These are phyloP conservation scores for Heteractis magnifica DNA, from an alignment of 92 coral and sea anemone genomes.

Conservation along the genomic window DNA sequence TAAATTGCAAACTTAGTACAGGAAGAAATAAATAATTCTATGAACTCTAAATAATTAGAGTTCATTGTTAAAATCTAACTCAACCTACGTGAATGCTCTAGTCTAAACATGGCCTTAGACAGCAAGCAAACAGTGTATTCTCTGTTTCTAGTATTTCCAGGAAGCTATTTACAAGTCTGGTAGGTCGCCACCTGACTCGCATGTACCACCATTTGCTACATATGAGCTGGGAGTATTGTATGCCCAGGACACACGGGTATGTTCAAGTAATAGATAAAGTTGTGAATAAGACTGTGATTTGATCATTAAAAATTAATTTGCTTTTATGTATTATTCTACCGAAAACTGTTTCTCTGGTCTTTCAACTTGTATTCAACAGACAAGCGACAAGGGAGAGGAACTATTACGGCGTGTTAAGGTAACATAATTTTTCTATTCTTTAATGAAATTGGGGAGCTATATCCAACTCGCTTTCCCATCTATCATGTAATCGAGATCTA, in stretches of 20 bases:
- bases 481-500: too few relatives aligned
- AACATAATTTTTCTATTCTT: not conserved
- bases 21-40: too few relatives aligned
- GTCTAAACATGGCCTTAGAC: too few relatives aligned
- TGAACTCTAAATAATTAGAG: too few relatives aligned
- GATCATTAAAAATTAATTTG: too few relatives aligned
- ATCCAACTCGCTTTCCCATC: not conserved
- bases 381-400: slow-evolving; percentile 77
- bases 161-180: slow-evolving; percentile 80
- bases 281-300: not conserved
- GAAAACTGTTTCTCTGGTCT: not conserved
- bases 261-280: not conserved
- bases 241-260: slow-evolving; percentile 75
- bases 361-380: slow-evolving; percentile 28
- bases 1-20: too few relatives aligned
- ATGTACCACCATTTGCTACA: slow-evolving; percentile 86
- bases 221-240: slow-evolving; percentile 91
- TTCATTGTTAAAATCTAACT: too few relatives aligned
- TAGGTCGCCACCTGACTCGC: slow-evolving; percentile 81
- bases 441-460: too few relatives aligned
- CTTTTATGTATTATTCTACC: too few relatives aligned
- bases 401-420: slow-evolving; percentile 81
- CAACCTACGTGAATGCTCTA: too few relatives aligned
- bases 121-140: not conserved
- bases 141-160: slow-evolving; percentile 61